A percentile compares a stretch with the other conserved stretches of the same genome.
Conservation (phyloP, 2,113 vertebrate species). For the Tragelaphus strepsiceros region DNA sequence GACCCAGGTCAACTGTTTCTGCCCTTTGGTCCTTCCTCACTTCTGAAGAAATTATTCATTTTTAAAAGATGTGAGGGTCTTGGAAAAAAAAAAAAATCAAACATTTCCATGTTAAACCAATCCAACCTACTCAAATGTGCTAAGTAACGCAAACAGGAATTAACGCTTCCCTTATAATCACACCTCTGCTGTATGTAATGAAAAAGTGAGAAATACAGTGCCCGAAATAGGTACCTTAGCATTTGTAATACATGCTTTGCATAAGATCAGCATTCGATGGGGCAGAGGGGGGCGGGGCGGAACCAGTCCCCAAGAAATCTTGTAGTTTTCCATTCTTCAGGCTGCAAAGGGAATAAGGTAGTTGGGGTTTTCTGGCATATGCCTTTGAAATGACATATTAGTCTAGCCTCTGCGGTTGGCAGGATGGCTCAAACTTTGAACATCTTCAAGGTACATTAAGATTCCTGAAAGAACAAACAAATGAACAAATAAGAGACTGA, state of each 20-base stretch:
- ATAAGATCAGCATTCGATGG: not conserved
- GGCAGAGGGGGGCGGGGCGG: rapidly evolving
- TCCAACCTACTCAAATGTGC: not conserved
- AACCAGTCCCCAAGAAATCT: not conserved
- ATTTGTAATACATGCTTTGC: not conserved
- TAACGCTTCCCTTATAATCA: conserved; percentile 44
- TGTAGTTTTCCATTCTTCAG: not conserved
- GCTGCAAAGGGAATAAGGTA: not conserved
- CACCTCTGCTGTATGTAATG: conserved; percentile 34
- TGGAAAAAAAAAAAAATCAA: not conserved
- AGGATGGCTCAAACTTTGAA: not conserved
- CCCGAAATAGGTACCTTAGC: conserved; percentile 34
- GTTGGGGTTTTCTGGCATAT: not conserved
- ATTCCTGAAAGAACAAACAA: not conserved
- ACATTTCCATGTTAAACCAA: conserved; percentile 16
- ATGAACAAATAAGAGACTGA: not conserved
- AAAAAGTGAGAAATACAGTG: conserved; percentile 44
- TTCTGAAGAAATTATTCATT: not conserved
- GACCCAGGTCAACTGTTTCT: not conserved
- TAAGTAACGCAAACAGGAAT: conserved; percentile 47
- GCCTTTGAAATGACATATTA: not conserved
- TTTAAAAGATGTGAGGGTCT: not conserved
- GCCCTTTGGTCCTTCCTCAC: not conserved
- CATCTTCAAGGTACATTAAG: not conserved
- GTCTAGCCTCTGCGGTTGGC: not conserved